Base-by-base conservation (phyloP, 2,113 vertebrate genomes). In the Epinephelus moara region DNA sequence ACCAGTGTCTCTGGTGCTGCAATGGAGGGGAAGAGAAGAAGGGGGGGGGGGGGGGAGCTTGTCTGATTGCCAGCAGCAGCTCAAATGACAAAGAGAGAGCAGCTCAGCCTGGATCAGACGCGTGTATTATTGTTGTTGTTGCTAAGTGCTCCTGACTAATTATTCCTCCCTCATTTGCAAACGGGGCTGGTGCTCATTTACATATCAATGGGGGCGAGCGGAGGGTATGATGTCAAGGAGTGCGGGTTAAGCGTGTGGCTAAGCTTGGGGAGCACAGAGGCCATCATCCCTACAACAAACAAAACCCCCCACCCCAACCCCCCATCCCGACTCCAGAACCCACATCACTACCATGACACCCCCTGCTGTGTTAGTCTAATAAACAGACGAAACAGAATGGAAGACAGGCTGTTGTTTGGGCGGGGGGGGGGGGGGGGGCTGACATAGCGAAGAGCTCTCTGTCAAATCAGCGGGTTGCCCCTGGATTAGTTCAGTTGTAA, bases 161-260 rank as follows among this genome's bases (percentile, higher is more conserved):
- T 95, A 96, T 95, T 95, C 92, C 94, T 91, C 92, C 94, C 91
- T 95, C 93, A 95, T 95, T 95, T 95, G 94, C 95, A 94, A 95
- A 94, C 82, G 53, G 83, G 87, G 87, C 87, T 49, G 73, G 67
- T 75, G 71, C 77, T 77, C 68, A 94, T 96, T 95, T 95, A 37
- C 95, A 96, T 95, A 92, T 96, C 94, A 96, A 96, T 95, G 79
- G 82, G 57, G 66, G 60, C 49, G 47, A 81, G 50, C 66, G 23
- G 59, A 83, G 89, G 82, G 88, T 85, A 90, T 60, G 77, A 85
- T 91, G 93, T 94, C 91, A 93, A 91, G 92, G 82, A 91, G 89
- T 70, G 88, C 70, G 86, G 89, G 90, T 93, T 91, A 92, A 94
- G 94, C 93, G 70, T 80, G 93, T 86, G 93, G 92, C 92, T 94